Conservation (phyloP, 92 coral and sea anemone genomes). For the Epizoanthus stellaris region DNA sequence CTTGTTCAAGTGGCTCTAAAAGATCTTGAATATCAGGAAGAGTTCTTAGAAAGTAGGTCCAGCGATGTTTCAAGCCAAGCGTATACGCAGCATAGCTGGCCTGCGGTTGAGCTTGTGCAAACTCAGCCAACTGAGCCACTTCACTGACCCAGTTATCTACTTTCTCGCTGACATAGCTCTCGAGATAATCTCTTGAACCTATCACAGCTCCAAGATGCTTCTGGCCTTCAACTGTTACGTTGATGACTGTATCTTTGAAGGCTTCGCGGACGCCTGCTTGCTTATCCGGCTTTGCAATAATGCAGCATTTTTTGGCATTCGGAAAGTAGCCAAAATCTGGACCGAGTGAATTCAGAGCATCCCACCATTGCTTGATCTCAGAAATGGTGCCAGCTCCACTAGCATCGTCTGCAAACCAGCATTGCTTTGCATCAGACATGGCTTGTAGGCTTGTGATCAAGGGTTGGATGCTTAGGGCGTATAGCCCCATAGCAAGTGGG, state of each 20-base stretch:
- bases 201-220: constrained; percentile 45
- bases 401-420: constrained; percentile 48
- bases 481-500: constrained; percentile 50
- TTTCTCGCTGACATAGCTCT: constrained; percentile 32
- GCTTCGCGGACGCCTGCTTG: neutral
- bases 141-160: constrained; percentile 36
- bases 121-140: constrained; percentile 38
- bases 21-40: constrained; percentile 32
- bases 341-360: constrained; percentile 14
- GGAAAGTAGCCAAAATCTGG: constrained; percentile 19
- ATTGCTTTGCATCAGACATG: constrained; percentile 16
- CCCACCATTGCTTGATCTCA: constrained; percentile 36
- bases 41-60: constrained; percentile 37
- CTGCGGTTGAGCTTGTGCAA: constrained; percentile 41
- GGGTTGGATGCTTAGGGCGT: constrained; percentile 38
- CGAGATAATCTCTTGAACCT: constrained; percentile 52
- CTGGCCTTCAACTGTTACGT: constrained; percentile 28
- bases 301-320: constrained; percentile 32
- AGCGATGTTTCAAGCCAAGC: constrained; percentile 34
- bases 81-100: constrained; percentile 45
- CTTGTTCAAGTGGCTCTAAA: constrained; percentile 31
- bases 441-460: constrained; percentile 30
- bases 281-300: neutral
- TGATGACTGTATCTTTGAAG: constrained; percentile 31
- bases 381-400: constrained; percentile 39